Percentiles rank a stretch among this genome's conserved stretches.
phyloP scores from a whole-genome alignment of 2,113 vertebrate genomes.

The Zootoca vivipara region DNA sequence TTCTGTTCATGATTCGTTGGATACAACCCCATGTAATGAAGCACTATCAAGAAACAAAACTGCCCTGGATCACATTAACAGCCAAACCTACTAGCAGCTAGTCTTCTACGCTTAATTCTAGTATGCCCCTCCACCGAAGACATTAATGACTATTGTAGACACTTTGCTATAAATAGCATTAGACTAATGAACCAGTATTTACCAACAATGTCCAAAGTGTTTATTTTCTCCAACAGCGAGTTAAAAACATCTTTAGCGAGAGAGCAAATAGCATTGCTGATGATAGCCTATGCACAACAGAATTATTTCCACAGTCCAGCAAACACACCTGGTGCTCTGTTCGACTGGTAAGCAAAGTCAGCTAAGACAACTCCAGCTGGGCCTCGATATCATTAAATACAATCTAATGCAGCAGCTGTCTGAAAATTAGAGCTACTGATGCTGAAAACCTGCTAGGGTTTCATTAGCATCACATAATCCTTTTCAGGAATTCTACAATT shows the following conservation, averaged over 20 bases:
- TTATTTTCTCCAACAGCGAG: constrained; percentile 2
- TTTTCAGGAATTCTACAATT: constrained; percentile 24
- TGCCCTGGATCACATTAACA: background rate
- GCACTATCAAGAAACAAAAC: background rate
- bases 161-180: constrained; percentile 1
- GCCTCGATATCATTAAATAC: constrained; percentile 59
- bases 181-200: background rate
- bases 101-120: constrained; percentile 13
- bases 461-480: constrained; percentile 44
- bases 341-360: constrained; percentile 52
- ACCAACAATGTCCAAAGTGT: constrained; percentile 15
- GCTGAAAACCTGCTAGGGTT: constrained; percentile 60
- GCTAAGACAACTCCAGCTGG: constrained; percentile 61
- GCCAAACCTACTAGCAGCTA: background rate
- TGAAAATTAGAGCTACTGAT: constrained; percentile 57
- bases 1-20: background rate
- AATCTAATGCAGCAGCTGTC: constrained; percentile 67
- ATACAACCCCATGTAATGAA: background rate
- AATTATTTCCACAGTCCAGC: constrained; percentile 62
- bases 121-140: background rate
- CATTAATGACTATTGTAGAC: background rate
- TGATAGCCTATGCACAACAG: constrained; percentile 45
- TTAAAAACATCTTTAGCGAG: constrained; percentile 53
- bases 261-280: constrained; percentile 47
- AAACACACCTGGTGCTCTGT: constrained; percentile 50